phyloP scores from a whole-genome alignment of 1,140 invertebrate species.

The Papilio glaucus region DNA sequence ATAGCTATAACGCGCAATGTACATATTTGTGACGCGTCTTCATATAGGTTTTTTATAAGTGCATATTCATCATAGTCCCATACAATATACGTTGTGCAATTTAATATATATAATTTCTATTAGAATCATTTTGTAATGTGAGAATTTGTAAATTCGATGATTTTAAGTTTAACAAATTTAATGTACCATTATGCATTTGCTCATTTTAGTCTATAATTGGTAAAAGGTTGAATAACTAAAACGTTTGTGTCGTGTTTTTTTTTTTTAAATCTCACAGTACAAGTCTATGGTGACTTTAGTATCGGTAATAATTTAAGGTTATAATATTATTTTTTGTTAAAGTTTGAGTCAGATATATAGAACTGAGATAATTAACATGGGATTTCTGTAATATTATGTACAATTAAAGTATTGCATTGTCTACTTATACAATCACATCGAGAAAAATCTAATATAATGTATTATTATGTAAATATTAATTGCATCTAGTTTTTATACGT shows the following conservation, averaged over 20 bases:
- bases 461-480: constrained; percentile 70
- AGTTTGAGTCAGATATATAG: constrained; percentile 50
- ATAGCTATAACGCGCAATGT: constrained; percentile 51
- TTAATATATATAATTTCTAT: background rate
- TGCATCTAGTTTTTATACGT: constrained; percentile 66
- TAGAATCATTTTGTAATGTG: constrained; percentile 19
- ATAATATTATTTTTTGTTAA: constrained; percentile 43
- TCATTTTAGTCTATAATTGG: constrained; percentile 44
- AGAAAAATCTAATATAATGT: constrained; percentile 47
- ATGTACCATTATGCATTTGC: constrained; percentile 62
- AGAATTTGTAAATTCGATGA: constrained; percentile 10
- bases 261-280: background rate
- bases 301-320: constrained; percentile 38
- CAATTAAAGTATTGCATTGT: constrained; percentile 42
- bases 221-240: background rate
- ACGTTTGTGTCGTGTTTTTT: background rate
- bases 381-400: constrained; percentile 44
- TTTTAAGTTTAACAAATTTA: constrained; percentile 18
- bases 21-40: constrained; percentile 54
- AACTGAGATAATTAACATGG: constrained; percentile 54
- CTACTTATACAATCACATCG: constrained; percentile 37
- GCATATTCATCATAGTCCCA: constrained; percentile 13
- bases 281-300: background rate
- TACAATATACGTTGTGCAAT: constrained; percentile 31
- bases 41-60: constrained; percentile 44